Conservation (phyloP, 1,140 invertebrate genomes). For the Thaumetopoea pityocampa region DNA sequence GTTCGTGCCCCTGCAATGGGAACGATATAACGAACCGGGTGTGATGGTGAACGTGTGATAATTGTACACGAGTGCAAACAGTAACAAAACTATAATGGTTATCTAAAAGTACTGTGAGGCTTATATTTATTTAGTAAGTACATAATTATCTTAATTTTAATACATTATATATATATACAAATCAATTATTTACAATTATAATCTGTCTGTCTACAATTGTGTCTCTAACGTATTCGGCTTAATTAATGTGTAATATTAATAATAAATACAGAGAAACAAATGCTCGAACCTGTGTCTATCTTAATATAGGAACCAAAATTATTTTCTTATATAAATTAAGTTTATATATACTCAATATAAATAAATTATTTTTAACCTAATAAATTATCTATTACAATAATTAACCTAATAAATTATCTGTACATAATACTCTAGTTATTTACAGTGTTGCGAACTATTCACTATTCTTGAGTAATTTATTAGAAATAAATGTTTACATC, state of each 20-base stretch:
- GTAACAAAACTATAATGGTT: conserved; percentile 13
- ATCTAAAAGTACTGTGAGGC: conserved; percentile 15
- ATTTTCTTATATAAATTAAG: conserved; percentile 33
- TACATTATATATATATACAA: conserved; percentile 19
- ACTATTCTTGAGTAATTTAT: conserved; percentile 6
- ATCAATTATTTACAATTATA: conserved; percentile 17
- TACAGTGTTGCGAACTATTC: conserved; percentile 29
- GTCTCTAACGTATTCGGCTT: conserved; percentile 28
- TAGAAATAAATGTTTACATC: conserved; percentile 2
- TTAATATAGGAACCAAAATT: conserved; percentile 73
- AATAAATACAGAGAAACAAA: conserved; percentile 59
- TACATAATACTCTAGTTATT: conserved; percentile 55
- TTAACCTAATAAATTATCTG: too few relatives aligned
- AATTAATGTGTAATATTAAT: conserved; percentile 29
- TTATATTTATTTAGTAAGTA: conserved; percentile 11
- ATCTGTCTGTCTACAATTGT: conserved; percentile 19
- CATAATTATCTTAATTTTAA: conserved; percentile 8
- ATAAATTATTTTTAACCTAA: conserved; percentile 66
- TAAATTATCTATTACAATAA: conserved; percentile 44
- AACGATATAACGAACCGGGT: too few relatives aligned
- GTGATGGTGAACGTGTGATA: too few relatives aligned
- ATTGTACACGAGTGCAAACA: too few relatives aligned
- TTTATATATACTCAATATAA: conserved; percentile 33
- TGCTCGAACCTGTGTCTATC: conserved; percentile 40
- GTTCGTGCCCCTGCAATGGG: too few relatives aligned